phyloP scores from a whole-genome alignment of 2,113 vertebrate genomes.

The Phalacrocorax pelagicus region DNA sequence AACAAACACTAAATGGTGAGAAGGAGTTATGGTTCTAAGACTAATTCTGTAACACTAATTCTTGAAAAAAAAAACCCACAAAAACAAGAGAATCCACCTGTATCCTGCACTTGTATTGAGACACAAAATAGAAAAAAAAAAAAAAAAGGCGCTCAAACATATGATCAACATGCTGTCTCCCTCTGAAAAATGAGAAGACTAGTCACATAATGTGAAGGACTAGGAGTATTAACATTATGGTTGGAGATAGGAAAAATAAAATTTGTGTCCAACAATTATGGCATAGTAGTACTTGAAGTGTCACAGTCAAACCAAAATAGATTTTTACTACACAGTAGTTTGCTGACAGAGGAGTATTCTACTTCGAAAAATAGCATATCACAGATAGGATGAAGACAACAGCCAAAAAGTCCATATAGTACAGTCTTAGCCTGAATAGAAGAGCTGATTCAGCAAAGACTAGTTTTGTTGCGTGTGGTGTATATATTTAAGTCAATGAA shows the following conservation, averaged over 20 bases:
- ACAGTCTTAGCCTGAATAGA: neutral
- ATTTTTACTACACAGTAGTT: neutral
- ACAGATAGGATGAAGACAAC: neutral
- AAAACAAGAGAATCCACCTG: neutral
- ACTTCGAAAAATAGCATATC: neutral
- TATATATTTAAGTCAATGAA: neutral
- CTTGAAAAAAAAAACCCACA: neutral
- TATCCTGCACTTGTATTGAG: neutral
- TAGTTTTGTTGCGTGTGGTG: neutral
- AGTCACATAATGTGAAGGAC: rapidly evolving
- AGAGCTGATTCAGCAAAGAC: neutral
- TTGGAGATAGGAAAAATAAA: neutral
- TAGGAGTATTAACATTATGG: neutral
- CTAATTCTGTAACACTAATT: neutral
- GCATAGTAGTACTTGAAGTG: neutral
- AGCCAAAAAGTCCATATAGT: neutral
- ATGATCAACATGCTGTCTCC: neutral
- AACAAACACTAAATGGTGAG: neutral
- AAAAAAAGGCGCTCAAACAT: neutral
- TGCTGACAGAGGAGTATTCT: neutral
- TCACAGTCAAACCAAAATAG: neutral
- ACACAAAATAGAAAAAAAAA: neutral
- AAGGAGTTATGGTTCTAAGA: neutral
- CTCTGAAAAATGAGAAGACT: neutral
- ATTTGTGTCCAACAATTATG: neutral